Conservation (phyloP, 2,797 vertebrate species). For the Paratrypauchen microcephalus region DNA sequence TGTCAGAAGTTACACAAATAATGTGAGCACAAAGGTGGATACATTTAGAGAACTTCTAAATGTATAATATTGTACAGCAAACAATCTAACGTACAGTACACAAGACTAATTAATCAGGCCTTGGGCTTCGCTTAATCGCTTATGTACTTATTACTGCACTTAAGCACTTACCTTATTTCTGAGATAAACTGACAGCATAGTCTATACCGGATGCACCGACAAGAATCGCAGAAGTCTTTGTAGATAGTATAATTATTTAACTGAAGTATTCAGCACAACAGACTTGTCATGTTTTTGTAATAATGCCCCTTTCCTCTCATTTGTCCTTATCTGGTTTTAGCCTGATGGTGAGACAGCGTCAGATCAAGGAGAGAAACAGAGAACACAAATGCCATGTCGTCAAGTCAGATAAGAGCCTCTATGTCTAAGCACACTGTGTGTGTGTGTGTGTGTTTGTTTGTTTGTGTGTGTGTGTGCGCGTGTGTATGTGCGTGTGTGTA, state of each 20-base stretch:
- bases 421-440: conserved; percentile 54
- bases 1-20: not conserved
- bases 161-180: conserved; percentile 46
- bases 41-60: not conserved
- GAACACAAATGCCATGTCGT: conserved; percentile 75
- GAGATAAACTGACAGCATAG: conserved; percentile 65
- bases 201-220: conserved; percentile 79
- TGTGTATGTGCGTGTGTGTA: conserved; percentile 31
- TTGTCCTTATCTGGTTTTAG: conserved; percentile 66
- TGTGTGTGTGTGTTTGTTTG: conserved; percentile 30
- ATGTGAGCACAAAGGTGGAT: not conserved
- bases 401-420: conserved; percentile 77
- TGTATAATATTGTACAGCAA: not conserved
- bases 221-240: conserved; percentile 84
- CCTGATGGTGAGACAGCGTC: conserved; percentile 67
- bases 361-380: conserved; percentile 70
- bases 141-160: conserved; percentile 33
- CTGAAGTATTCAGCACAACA: conserved; percentile 67
- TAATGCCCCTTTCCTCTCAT: conserved; percentile 54
- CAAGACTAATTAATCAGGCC: conserved; percentile 56
- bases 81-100: conserved; percentile 26
- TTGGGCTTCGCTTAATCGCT: conserved; percentile 45
- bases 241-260: conserved; percentile 79
- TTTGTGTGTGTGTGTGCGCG: conserved; percentile 28
- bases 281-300: conserved; percentile 63